These are phyloP conservation scores for Plestiodon gilberti DNA, from an alignment of 2,113 vertebrate species.

Conservation along the genomic window DNA sequence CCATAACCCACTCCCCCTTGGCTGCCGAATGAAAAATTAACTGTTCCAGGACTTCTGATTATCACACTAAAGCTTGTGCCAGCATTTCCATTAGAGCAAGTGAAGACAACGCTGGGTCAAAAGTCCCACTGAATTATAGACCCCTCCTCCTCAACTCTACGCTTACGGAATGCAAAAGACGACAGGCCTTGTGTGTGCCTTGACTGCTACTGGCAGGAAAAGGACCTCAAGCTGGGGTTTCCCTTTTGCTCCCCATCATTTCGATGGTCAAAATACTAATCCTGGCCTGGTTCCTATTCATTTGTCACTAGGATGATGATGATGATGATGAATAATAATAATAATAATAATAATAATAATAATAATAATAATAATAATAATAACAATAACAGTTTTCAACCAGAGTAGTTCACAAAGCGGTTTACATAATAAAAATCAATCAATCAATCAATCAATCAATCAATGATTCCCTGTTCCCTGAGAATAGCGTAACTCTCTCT, in stretches of 20 bases:
- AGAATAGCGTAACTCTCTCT: not conserved
- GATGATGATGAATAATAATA: too few relatives aligned
- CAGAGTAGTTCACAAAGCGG: too few relatives aligned
- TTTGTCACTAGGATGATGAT: too few relatives aligned
- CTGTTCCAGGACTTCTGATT: not conserved
- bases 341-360: too few relatives aligned
- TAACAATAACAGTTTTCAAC: too few relatives aligned
- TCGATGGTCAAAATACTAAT: not conserved
- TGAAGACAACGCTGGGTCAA: not conserved
- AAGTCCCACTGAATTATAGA: not conserved
- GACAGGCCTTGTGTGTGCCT: too few relatives aligned
- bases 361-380: too few relatives aligned
- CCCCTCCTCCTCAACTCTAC: not conserved
- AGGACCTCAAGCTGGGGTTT: not conserved
- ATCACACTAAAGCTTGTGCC: not conserved
- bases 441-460: too few relatives aligned
- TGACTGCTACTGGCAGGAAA: not conserved
- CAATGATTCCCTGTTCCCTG: too few relatives aligned
- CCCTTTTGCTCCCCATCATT: not conserved
- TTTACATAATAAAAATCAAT: too few relatives aligned
- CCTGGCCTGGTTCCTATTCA: not conserved
- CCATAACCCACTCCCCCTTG: conserved; percentile 24
- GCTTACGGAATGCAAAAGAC: not conserved
- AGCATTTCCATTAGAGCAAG: conserved; percentile 10
- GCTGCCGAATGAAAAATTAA: conserved; percentile 28